Base-by-base conservation (phyloP, 2,888 invertebrate genomes). In the Julus scandinavius region DNA sequence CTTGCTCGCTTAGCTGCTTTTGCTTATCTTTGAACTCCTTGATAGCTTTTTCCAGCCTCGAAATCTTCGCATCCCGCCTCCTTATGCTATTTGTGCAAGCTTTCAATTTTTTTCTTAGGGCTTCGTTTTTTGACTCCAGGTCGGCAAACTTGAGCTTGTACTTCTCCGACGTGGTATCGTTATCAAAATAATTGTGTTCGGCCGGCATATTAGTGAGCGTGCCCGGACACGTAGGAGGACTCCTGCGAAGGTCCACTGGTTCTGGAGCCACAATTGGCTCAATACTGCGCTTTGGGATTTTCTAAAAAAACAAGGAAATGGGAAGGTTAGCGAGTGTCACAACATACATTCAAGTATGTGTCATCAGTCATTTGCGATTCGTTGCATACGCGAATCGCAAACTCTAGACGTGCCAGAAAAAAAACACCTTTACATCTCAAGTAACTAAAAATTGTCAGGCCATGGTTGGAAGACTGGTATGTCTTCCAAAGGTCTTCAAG, bases 1-100 rank as follows among this genome's bases (percentile, higher is more conserved):
- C 72, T 72, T 72, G 72, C 29, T 29, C 72, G 11, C 29, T 72
- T 29, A 72, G 7, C 29, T 72, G 29, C 29, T 72, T 72, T 72
- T 72, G 72, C n/a, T 72, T 72, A 72, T 72, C 72, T 72, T 72
- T 72, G 9, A 72, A 29, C n/a, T 72, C 72, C 72, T 72, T 72
- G 29, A 72, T 72, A n/a, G 72, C 29, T 29, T 72, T 72, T 29
- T 72, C 72, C 7, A 72, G 72, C 29, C 72, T 72, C 29, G 6
- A 7, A 11, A 72, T 72, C 11, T 72, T 72, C 11, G 72, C 72
- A 72, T 72, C 72, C 29, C 72, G 72, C 13, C 72, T 29, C 13
- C 29, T 72, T 72, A 72, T 72, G 72, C 72, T 72, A 29, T 72
- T 72, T 29, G 72, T 29, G 11, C 72, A 72, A 3, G 72, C 72